Base-by-base conservation (phyloP, 2,113 vertebrate genomes). In the Reinhardtius hippoglossoides region DNA sequence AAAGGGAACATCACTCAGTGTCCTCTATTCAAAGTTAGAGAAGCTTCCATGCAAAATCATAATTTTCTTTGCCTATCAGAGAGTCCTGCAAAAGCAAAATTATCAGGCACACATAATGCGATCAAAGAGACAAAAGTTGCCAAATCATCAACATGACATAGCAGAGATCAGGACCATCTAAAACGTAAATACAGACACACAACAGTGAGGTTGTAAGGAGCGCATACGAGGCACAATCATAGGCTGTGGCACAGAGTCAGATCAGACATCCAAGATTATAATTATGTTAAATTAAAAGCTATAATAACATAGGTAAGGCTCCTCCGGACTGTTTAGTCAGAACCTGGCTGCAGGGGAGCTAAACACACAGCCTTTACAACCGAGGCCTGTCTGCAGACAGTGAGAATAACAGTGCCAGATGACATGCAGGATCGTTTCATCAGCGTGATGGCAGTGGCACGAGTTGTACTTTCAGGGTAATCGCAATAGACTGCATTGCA, bases 401-500 rank as follows among this genome's bases (percentile, higher is more conserved):
- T 63, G 2, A 52, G 57, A 70, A 71, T 24, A 64, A 67, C 44
- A 23, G 3, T 37, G 67, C 26, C 69, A n/a, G 42, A 69, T 75
- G 75, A 67, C 63, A 73, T 42, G 66, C n/a, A 16, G 31, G 57
- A 46, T 70, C 0, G 54, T 83, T 56, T 67, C 20, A 60, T 77
- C 77, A 67, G 40, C 65, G 15, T 65, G 27, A 78, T 74, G 52
- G 26, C 55, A 81, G 15, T 42, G 52, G 24, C 2, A 81, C 60
- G 62, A 71, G 40, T 67, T 64, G 60, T 66, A 72, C 56, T 68
- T 86, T 60, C 24, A 66, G 71, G 54, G 21, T 50, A 64, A 69
- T 78, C 61, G 78, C 81, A 78, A 63, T 42, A 75, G 50, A 24
- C 72, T 63, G 84, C 82, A 76, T 64, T 80, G 62, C 78, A 84